Conservation (phyloP, 1,140 invertebrate species). For the Diorhabda sublineata region DNA sequence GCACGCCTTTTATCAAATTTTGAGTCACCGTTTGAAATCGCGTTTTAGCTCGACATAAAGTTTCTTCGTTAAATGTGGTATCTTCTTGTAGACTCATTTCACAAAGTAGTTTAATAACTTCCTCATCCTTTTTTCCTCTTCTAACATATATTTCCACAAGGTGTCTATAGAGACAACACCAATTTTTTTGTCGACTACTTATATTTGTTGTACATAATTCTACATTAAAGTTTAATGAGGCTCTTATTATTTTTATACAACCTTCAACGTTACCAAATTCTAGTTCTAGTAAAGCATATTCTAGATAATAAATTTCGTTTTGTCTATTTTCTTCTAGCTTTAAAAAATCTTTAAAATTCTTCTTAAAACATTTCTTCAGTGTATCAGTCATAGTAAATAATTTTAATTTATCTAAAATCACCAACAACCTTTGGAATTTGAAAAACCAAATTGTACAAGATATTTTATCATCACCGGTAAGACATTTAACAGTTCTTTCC, state of each 20-base stretch:
- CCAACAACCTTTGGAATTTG: constrained; percentile 55
- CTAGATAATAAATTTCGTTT: constrained; percentile 55
- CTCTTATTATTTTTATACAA: constrained; percentile 51
- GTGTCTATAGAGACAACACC: constrained; percentile 31
- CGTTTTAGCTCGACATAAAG: constrained; percentile 31
- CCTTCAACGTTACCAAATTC: constrained; percentile 50
- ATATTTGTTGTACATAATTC: constrained; percentile 18
- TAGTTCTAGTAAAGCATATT: constrained; percentile 60
- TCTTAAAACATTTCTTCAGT: constrained; percentile 51
- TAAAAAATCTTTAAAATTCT: constrained; percentile 54
- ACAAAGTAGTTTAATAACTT: constrained; percentile 36
- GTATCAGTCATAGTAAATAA: constrained; percentile 44
- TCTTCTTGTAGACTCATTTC: constrained; percentile 33
- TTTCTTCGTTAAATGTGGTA: constrained; percentile 22
- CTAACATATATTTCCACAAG: constrained; percentile 24
- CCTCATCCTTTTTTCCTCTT: constrained; percentile 4
- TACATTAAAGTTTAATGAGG: constrained; percentile 44
- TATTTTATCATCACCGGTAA: constrained; percentile 43
- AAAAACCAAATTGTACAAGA: constrained; percentile 59
- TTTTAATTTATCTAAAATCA: constrained; percentile 50
- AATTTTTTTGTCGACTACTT: constrained; percentile 24
- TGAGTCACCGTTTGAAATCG: constrained; percentile 41
- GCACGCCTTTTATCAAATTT: constrained; percentile 31
- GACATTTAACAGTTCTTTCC: constrained; percentile 44
- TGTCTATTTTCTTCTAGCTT: constrained; percentile 54